Evolutionary conservation across 2,113 vertebrate species (phyloP), one percentile per base, ranked within the genome.

Genomic region (Climacteris rufus): DNA sequence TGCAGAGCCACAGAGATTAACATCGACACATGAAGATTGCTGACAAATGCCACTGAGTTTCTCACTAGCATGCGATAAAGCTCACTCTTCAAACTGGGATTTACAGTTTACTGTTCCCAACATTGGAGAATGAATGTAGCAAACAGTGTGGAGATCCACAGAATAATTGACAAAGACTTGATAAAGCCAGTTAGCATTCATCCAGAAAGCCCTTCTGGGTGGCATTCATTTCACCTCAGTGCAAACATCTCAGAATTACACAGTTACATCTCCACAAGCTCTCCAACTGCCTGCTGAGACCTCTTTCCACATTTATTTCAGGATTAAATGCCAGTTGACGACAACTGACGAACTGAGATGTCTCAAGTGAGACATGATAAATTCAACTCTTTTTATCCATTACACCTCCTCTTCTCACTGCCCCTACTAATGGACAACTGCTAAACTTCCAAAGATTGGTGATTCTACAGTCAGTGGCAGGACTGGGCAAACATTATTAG

Each of bases 401-500:
- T 71, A 60, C 24, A 31, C 8, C n/a, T 37, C 0, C 22, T 57
- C 22, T 56, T 87, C 42, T 78, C 40, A 30, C 40, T 61, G 31
- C 70, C 53, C 77, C 33, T 65, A 7, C 37, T 53, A 52, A 77
- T 13, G 11, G 15, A 45, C 24, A 90, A 33, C 31, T 74, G 54
- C 63, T 71, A 24, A 88, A 86, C 45, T 77, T 80, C 12, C 59
- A 66, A 47, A 70, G 39, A 50, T 7, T 60, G 64, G 53, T 76
- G 57, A 83, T 61, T 74, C 59, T n/a, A 14, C 39, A 83, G 50
- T 20, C 71, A 15, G 13, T 28, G 33, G 35, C 27, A 60, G 64
- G 56, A 70, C 56, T 56, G 76, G 64, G 27, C 42, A 86, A 83
- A 81, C 50, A 70, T n/a, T 74, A 83, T 96, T 90, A 86, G 35